A percentile compares a stretch with the other conserved stretches of the same genome.
These are phyloP conservation scores for Clarias gariepinus DNA, from an alignment of 2,113 vertebrate species.

Conservation along the genomic window DNA sequence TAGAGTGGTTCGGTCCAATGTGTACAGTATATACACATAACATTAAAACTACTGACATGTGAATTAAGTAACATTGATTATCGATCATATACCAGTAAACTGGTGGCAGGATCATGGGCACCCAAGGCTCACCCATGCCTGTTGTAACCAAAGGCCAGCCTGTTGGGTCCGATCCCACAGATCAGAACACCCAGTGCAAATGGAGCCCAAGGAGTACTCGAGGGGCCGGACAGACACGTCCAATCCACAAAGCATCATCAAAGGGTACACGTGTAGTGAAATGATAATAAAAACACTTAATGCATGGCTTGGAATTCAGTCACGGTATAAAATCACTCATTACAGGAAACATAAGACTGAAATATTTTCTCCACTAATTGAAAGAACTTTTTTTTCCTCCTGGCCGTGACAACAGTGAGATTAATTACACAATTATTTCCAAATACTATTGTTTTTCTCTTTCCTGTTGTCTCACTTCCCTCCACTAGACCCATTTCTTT, in stretches of 20 bases:
- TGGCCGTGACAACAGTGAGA: background rate
- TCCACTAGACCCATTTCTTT: constrained; percentile 11
- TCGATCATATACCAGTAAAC: too few species aligned
- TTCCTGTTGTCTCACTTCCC: constrained; percentile 17
- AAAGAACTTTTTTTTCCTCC: background rate
- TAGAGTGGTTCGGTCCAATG: background rate
- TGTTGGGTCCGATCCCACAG: too few species aligned
- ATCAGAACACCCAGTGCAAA: too few species aligned
- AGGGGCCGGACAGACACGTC: too few species aligned
- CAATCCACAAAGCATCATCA: too few species aligned
- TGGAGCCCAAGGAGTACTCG: too few species aligned
- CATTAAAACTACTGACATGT: too few species aligned
- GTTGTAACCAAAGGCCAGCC: too few species aligned
- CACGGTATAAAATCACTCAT: background rate
- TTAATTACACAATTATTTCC: background rate
- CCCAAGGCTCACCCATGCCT: too few species aligned
- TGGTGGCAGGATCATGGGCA: too few species aligned
- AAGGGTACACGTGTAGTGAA: background rate
- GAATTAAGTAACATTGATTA: too few species aligned
- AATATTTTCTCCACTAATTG: background rate
- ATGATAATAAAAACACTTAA: background rate
- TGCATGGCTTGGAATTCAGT: background rate
- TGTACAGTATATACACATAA: background rate
- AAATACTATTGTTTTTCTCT: constrained; percentile 27
- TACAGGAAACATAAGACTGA: background rate